Percentiles rank a stretch among this genome's conserved stretches.
These are phyloP conservation scores for Limnephilus rhombicus DNA, from an alignment of 2,888 invertebrate species.

Conservation along the genomic window DNA sequence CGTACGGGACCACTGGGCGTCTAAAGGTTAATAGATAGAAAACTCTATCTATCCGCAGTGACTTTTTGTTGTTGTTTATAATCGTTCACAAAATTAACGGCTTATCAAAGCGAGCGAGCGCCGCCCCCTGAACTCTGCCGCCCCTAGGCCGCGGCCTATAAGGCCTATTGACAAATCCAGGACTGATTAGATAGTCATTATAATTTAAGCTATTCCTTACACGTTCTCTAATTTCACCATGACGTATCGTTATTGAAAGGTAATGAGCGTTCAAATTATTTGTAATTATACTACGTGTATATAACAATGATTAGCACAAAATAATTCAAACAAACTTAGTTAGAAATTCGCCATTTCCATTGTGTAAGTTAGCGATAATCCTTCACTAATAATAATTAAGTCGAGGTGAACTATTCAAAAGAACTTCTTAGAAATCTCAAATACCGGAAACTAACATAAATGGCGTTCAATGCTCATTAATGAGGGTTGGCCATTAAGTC, in stretches of 20 bases:
- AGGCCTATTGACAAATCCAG: no score
- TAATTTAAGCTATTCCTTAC: not conserved
- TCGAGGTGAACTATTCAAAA: not conserved
- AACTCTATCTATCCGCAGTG: no score
- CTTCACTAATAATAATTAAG: not conserved
- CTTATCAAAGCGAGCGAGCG: no score
- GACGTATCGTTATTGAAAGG: not conserved
- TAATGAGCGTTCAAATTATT: not conserved
- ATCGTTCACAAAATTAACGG: no score
- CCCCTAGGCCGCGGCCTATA: no score
- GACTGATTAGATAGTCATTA: not conserved
- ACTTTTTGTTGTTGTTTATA: no score
- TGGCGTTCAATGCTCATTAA: not conserved
- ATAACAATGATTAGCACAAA: not conserved
- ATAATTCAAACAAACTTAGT: not conserved
- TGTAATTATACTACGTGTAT: not conserved
- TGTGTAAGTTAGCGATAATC: not conserved
- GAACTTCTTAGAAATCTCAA: not conserved
- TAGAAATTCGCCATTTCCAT: not conserved
- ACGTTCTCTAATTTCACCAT: not conserved
- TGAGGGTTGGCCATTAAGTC: not conserved
- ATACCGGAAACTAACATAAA: not conserved
- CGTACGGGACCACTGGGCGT: no score
- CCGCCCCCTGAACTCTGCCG: no score
- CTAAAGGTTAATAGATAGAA: no score